These are phyloP conservation scores for Deilephila porcellus DNA, from an alignment of 2,888 invertebrate genomes.

Conservation along the genomic window DNA sequence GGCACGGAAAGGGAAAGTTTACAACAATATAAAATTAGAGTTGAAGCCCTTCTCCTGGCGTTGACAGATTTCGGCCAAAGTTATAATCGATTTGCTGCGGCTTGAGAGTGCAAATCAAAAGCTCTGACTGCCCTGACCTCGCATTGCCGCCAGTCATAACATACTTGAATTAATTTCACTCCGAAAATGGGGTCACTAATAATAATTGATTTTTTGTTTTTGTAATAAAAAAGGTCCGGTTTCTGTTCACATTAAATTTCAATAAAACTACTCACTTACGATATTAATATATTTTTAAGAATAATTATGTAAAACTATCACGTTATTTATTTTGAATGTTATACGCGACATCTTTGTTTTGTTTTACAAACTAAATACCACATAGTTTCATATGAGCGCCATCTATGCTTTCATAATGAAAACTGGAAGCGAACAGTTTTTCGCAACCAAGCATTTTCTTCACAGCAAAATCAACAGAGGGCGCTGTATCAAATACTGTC, in stretches of 20 bases:
- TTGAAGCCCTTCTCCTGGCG: conserved; percentile 41
- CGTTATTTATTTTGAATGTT: neutral
- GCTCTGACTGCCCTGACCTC: conserved; percentile 10
- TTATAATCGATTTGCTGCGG: conserved; percentile 39
- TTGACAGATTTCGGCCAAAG: conserved; percentile 40
- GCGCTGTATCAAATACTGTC: neutral
- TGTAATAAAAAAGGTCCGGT: neutral
- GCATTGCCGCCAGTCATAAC: conserved; percentile 19
- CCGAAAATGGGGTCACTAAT: neutral
- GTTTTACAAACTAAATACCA: neutral
- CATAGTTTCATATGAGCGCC: neutral
- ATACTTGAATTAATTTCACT: neutral
- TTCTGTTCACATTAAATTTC: neutral
- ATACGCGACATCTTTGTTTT: neutral
- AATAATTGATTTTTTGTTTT: neutral
- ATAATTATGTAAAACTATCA: too few relatives aligned
- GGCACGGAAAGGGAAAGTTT: neutral
- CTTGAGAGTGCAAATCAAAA: conserved; percentile 27
- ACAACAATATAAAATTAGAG: conserved; percentile 36
- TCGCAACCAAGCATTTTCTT: neutral
- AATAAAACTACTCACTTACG: too few relatives aligned
- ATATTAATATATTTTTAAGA: too few relatives aligned
- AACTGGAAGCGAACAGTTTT: neutral
- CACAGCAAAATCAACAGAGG: neutral
- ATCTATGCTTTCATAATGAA: neutral